phyloP scores from a whole-genome alignment of 2,113 vertebrate genomes.

The Heterocephalus glaber region DNA sequence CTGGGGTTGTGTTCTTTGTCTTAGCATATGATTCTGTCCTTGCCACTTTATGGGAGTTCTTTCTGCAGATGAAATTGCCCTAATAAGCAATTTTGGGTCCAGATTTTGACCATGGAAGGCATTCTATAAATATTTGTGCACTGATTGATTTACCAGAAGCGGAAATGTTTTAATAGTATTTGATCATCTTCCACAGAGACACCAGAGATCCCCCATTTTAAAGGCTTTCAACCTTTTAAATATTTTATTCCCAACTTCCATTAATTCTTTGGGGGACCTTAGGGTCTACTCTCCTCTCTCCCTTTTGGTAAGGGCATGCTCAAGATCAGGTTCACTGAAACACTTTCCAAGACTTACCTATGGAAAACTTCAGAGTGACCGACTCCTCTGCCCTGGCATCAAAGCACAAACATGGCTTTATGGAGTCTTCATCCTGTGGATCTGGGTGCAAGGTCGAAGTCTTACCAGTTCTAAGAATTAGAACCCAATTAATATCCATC shows the following conservation, averaged over 20 bases:
- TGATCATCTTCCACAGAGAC: conserved; percentile 14
- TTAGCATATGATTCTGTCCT: background rate
- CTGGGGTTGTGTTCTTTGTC: background rate
- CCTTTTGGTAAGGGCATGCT: background rate
- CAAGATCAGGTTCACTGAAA: background rate
- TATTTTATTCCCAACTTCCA: conserved; percentile 13
- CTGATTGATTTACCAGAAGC: conserved; percentile 37
- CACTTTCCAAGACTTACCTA: background rate
- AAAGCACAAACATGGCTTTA: background rate
- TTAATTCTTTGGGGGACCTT: background rate
- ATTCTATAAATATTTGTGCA: conserved; percentile 39
- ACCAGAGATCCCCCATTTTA: background rate
- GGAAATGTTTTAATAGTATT: conserved; percentile 38
- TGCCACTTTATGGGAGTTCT: background rate
- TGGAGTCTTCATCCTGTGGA: background rate
- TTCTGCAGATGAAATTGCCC: background rate
- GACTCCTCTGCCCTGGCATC: background rate
- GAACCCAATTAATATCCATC: background rate
- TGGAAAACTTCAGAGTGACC: background rate
- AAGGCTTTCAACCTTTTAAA: conserved; percentile 19
- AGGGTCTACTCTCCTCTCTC: background rate
- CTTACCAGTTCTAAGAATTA: background rate
- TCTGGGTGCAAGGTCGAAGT: background rate
- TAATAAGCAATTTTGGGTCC: background rate
- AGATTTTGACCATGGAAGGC: background rate